A percentile compares a stretch with the other conserved stretches of the same genome.
phyloP scores from a whole-genome alignment of 2,888 invertebrate genomes.

The Vesta saturnalis region DNA sequence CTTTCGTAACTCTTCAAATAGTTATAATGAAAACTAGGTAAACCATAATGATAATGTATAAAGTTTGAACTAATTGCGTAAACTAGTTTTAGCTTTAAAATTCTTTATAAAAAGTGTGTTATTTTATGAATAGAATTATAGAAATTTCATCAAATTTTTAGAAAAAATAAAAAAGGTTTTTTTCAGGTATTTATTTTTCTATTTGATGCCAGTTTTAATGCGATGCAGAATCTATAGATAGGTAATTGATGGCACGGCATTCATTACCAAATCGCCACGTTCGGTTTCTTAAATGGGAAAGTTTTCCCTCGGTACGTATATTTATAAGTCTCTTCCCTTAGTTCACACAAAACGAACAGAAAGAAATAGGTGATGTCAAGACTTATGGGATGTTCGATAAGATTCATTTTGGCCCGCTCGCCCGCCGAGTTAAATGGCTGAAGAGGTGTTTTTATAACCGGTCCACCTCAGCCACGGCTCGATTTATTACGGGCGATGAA shows the following conservation, averaged over 20 bases:
- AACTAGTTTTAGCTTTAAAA: too few relatives aligned
- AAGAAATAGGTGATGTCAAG: conserved; percentile 65
- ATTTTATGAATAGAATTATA: too few relatives aligned
- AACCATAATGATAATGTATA: too few relatives aligned
- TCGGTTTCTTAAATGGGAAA: conserved; percentile 62
- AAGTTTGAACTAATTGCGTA: too few relatives aligned
- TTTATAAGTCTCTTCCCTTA: conserved; percentile 61
- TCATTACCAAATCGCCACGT: conserved; percentile 51
- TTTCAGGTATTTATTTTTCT: background rate
- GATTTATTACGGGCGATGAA: conserved; percentile 57
- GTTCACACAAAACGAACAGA: conserved; percentile 59
- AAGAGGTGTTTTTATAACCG: conserved; percentile 60
- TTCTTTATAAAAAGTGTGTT: too few relatives aligned
- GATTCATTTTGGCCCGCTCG: conserved; percentile 62
- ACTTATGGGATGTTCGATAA: conserved; percentile 66
- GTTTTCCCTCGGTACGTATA: conserved; percentile 63
- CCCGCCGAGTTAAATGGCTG: conserved; percentile 59
- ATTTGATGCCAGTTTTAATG: conserved; percentile 13
- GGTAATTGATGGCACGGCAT: conserved; percentile 49
- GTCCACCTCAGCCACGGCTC: conserved; percentile 55
- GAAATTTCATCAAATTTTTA: too few relatives aligned
- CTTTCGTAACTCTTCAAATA: too few relatives aligned
- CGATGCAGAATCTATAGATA: conserved; percentile 32
- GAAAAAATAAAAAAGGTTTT: background rate
- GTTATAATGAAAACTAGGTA: too few relatives aligned